Percentiles rank a stretch among this genome's conserved stretches.
These are phyloP conservation scores for Odobenus rosmarus DNA, from an alignment of 2,113 vertebrate species.

Conservation along the genomic window DNA sequence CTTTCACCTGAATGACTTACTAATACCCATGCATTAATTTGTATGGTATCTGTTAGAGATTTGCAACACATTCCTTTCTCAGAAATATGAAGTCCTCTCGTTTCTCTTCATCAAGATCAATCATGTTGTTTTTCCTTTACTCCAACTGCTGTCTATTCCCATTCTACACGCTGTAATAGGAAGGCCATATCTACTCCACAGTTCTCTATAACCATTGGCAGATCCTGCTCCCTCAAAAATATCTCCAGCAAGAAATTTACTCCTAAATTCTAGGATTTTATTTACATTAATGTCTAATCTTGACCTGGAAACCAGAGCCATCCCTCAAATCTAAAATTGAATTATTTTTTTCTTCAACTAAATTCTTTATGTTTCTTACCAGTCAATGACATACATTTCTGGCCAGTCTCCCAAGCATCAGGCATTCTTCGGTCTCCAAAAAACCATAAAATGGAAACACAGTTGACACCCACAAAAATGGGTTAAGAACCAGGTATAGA, in stretches of 20 bases:
- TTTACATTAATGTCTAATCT: background rate
- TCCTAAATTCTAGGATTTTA: background rate
- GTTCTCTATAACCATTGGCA: background rate
- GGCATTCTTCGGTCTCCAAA: background rate
- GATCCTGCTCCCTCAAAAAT: background rate
- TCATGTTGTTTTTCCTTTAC: background rate
- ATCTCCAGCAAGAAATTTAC: background rate
- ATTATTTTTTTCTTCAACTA: background rate
- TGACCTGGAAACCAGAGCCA: background rate
- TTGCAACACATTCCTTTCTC: background rate
- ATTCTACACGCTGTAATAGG: background rate
- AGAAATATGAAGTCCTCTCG: background rate
- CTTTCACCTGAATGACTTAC: background rate
- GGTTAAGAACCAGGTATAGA: background rate
- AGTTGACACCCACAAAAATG: background rate
- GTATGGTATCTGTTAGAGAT: background rate
- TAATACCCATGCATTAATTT: background rate
- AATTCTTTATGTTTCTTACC: background rate
- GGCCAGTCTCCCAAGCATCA: background rate
- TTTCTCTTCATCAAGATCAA: background rate
- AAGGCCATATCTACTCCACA: background rate
- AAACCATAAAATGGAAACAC: background rate
- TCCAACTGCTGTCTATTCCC: background rate
- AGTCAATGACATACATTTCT: fast-evolving
- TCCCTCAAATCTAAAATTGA: conserved; percentile 2